Evolutionary conservation across 2,888 invertebrate genomes (phyloP), one percentile per base, ranked within the genome.

Genomic region (Drosophila picticornis): DNA sequence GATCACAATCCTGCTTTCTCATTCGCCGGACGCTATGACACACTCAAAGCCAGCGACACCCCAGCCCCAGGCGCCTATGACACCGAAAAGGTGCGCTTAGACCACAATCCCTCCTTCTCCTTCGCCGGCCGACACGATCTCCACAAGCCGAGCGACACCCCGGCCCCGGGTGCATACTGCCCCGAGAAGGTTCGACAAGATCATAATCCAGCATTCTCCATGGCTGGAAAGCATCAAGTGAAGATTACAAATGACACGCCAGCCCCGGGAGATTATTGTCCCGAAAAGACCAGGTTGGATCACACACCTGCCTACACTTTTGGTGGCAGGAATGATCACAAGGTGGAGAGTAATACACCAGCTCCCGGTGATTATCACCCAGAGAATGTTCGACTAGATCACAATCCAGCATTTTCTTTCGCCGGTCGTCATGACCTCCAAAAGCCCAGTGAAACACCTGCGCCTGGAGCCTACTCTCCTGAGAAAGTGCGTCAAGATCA

Each of bases 51-150:
- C 6, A 82, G 94, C 89, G 94, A 95, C 61, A 95, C 95, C 48
- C 96, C 96, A 92, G 92, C 95, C 16, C 96, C 96, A 25, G 95
- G 95, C 46, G 94, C 95, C 4, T 96, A 96, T 78, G 84, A 92
- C 51, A 94, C 95, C 29, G 95, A 96, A 83, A 95, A 95, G 80
- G 75, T 75, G 2, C 83, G 90, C 9, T 63, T 84, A 0, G 94
- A 95, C 76, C 91, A 94, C 72, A 93, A 95, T 34, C 96, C 96
- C 19, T 94, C 94, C 75, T 96, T 93, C 90, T 95, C 95, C 7
- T 95, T 96, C 81, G 95, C 95, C 46, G 94, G 94, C 25, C 95
- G 95, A 83, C 94, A 95, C 25, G 93, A 94, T 40, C 82, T 90
- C 2, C 94, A 94, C 7, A 95, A 95, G 75, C 94, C 94, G 4